Conservation (phyloP, 2,113 vertebrate genomes). For the Eulacestoma nigropectus region DNA sequence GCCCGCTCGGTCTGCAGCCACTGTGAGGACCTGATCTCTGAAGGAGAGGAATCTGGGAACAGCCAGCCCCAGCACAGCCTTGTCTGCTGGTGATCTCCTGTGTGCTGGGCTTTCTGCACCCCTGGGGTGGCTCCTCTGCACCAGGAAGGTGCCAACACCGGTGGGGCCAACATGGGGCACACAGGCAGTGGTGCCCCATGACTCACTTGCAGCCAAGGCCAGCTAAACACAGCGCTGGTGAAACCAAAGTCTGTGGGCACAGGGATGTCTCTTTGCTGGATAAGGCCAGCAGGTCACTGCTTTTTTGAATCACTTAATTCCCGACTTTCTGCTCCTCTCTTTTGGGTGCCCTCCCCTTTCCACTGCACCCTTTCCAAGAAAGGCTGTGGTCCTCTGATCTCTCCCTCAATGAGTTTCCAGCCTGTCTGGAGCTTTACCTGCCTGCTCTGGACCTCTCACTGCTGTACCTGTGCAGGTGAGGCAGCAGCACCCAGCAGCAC, state of each 20-base stretch:
- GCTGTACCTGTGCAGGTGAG: not conserved
- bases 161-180: accelerated
- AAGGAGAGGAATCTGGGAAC: not conserved
- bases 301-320: not conserved
- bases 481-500: not conserved
- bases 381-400: accelerated
- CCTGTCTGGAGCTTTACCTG: not conserved
- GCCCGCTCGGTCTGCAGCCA: accelerated
- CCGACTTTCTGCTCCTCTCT: not conserved
- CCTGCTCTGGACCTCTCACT: accelerated
- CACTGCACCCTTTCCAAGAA: not conserved
- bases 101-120: not conserved
- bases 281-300: not conserved
- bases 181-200: accelerated
- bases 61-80: not conserved
- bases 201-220: not conserved
- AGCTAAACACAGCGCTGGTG: not conserved
- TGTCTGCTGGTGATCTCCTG: not conserved
- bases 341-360: not conserved
- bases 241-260: accelerated
- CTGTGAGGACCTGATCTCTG: accelerated
- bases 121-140: not conserved
- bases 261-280: not conserved
- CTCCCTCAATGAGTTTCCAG: accelerated
- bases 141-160: not conserved